phyloP scores from a whole-genome alignment of 2,888 invertebrate genomes.

The Drosophila borborema region DNA sequence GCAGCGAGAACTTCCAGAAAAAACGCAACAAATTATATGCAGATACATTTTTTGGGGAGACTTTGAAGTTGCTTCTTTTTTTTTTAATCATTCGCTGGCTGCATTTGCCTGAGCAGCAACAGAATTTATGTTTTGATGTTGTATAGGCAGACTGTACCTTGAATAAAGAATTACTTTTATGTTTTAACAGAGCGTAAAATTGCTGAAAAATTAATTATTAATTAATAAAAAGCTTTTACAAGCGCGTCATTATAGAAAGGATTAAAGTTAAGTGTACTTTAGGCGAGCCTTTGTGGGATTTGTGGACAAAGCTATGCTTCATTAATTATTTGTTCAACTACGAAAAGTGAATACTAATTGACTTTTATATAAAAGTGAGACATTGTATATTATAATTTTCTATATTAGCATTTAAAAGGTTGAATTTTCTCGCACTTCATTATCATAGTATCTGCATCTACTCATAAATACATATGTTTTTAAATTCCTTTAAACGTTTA shows the following conservation, averaged over 20 bases:
- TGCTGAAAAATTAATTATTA: too few relatives aligned
- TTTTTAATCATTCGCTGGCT: not conserved
- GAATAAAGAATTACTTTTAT: not conserved
- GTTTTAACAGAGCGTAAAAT: not conserved
- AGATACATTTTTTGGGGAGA: conserved; percentile 2
- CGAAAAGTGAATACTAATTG: not conserved
- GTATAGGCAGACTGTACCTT: conserved; percentile 2
- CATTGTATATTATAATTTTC: too few relatives aligned
- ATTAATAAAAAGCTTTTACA: not conserved
- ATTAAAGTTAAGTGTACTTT: not conserved
- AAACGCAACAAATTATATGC: conserved; percentile 1
- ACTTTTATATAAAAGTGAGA: not conserved
- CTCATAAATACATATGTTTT: too few relatives aligned
- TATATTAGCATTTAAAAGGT: not conserved
- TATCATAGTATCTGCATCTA: not conserved
- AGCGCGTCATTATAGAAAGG: not conserved
- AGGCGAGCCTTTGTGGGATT: not conserved
- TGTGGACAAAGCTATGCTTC: too few relatives aligned
- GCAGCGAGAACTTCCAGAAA: not conserved
- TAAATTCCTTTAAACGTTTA: too few relatives aligned
- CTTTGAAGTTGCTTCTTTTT: not conserved
- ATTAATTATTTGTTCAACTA: not conserved
- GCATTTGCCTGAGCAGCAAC: not conserved
- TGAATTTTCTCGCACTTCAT: not conserved
- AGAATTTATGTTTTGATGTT: not conserved